phyloP scores from a whole-genome alignment of 2,113 vertebrate genomes.

The Dicerorhinus sumatrensis region DNA sequence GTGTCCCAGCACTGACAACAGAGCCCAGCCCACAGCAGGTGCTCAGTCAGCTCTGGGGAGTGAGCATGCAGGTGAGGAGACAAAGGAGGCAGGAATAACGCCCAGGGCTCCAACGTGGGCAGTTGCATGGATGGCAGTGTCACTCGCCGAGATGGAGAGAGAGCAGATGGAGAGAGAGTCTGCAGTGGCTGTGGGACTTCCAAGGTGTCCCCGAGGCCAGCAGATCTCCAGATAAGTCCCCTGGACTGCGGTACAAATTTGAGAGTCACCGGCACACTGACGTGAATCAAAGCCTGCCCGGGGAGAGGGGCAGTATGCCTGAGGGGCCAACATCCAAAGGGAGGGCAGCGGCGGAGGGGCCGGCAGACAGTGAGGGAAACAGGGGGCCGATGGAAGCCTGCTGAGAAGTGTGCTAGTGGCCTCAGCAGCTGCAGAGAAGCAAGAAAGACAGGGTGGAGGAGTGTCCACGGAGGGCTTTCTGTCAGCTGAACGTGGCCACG shows the following conservation, averaged over 20 bases:
- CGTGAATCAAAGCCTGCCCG: not conserved
- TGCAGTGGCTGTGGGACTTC: not conserved
- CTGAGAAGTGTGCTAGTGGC: too few species aligned
- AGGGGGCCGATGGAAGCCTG: not conserved
- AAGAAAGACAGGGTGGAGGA: not conserved
- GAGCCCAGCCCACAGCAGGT: not conserved
- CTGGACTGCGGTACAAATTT: not conserved
- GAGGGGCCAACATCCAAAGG: not conserved
- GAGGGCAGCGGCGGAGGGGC: not conserved
- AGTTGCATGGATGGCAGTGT: fast-evolving
- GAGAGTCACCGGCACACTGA: not conserved
- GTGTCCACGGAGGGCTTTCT: not conserved
- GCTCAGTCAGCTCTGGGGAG: not conserved
- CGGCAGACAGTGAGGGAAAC: not conserved
- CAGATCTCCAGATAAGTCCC: not conserved
- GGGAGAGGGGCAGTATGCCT: fast-evolving
- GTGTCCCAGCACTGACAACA: not conserved
- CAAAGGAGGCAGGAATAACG: not conserved
- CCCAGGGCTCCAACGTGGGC: not conserved
- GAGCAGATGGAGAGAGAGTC: not conserved
- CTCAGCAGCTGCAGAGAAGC: not conserved
- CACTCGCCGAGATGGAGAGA: not conserved
- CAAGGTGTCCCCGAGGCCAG: not conserved
- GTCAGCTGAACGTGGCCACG: not conserved
- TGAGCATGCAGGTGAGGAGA: not conserved